Conservation (phyloP, 2,888 invertebrate genomes). For the Notodonta dromedarius region DNA sequence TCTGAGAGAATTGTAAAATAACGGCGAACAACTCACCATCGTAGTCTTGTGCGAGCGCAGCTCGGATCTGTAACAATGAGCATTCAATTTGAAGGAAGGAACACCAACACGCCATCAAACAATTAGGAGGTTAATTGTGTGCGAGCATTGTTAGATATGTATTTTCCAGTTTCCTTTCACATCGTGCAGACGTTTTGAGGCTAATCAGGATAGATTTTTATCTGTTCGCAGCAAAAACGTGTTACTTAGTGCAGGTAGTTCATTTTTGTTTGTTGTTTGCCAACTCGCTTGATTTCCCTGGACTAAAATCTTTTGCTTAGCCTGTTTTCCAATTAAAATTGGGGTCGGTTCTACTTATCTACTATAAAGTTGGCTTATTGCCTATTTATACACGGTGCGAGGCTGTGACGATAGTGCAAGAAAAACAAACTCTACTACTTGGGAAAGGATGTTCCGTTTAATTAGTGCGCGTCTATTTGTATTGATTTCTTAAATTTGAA, state of each 20-base stretch:
- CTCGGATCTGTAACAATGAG: constrained; percentile 77
- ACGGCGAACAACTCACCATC: constrained; percentile 69
- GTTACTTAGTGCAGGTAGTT: background rate
- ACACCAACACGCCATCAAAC: constrained; percentile 56
- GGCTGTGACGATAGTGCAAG: no score
- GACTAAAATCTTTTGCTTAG: no score
- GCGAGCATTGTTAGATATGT: constrained; percentile 48
- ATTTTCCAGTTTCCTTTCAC: constrained; percentile 41
- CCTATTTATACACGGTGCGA: no score
- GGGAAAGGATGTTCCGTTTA: no score
- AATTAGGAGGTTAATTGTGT: constrained; percentile 57
- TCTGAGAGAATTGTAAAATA: constrained; percentile 25
- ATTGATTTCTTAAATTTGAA: no score
- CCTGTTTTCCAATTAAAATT: no score
- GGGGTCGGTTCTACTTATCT: no score
- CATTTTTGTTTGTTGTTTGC: background rate
- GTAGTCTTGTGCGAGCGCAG: constrained; percentile 78
- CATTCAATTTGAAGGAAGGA: constrained; percentile 65
- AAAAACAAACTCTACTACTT: no score
- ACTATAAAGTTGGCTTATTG: no score
- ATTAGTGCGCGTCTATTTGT: no score
- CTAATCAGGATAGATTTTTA: constrained; percentile 33
- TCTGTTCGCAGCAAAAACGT: constrained; percentile 11
- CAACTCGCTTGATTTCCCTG: background rate
- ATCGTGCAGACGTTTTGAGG: constrained; percentile 27